Evolutionary conservation across 2,888 invertebrate species (phyloP), one percentile per base, ranked within the genome.

Genomic region (Ptychoptera albimana): DNA sequence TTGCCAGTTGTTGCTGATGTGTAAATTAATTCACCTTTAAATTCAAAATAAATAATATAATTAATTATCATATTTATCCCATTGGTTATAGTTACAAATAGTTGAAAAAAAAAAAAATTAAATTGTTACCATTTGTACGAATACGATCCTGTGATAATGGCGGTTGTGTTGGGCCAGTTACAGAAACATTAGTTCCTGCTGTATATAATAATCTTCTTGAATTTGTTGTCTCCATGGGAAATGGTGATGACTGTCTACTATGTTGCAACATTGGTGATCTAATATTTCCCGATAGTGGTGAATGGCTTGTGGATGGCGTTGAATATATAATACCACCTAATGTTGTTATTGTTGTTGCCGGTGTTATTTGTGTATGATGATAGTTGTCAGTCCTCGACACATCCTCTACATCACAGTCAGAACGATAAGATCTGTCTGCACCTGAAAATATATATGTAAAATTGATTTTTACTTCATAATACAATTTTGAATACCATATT

Each of bases 351-450:
- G 32, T n/a, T 32, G 67, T 55, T 50, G 70, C 67, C 39, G 73
- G 69, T 14, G 13, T 30, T 44, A 31, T 41, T 23, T 13, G 70
- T 44, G 68, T 23, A 3, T 23, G 23, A 23, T 23, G 23, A 23
- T 23, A 7, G 23, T 23, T 23, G 23, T 23, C 23, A 23, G 23
- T 23, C 23, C 4, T 71, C 42, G 66, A 67, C 13, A 71, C 70
- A 54, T 73, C 74, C 53, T 74, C 74, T 34, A 79, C 79, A 46
- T 82, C 82, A 39, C 73, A 73, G 54, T 82, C 81, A 2, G 82
- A 81, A 43, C 82, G 76, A 55, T 83, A 83, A 45, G 75, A 75
- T 47, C 81, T 75, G 52, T 82, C 79, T 51, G 77, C 74, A 63
- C 73, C 79, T 79, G 63, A 7, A 66, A 61, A 51, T 49, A 52